Base-by-base conservation (phyloP, 2,888 invertebrate genomes). In the Stomorhina lunata region DNA sequence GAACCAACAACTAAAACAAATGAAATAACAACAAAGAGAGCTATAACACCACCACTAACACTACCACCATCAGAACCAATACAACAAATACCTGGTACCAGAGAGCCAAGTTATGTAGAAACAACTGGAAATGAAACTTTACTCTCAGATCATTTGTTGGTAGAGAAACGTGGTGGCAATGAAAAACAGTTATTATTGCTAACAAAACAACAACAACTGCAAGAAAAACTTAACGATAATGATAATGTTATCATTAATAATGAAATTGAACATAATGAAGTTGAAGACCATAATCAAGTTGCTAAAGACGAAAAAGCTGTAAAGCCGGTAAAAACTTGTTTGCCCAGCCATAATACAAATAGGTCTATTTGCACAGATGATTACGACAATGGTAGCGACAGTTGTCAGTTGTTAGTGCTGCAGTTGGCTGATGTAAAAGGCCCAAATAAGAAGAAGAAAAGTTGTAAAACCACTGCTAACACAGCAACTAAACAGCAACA, bases 1-100 rank as follows among this genome's bases (percentile, higher is more conserved):
- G 82, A 78, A 78, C 78, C 81, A 80, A 48, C 84, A 88, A 73
- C 84, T 83, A 82, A 85, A 85, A 69, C 84, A 85, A 37, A 83
- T 59, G 59, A 66, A 53, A 59, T 29, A 59, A 20, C 22, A 43
- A 65, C 61, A 68, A 66, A 59, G 68, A n/a, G 34, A 48, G 34
- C 45, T 5, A 34, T 25, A 57, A 22, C 15, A 55, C 65, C 40
- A 57, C 45, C 55, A 17, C 43, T 59, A 69, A 10, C 22, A 59
- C 10, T 10, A 43, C 6, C 43, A 53, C 9, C 29, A 71, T 12
- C 40, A 40, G 20, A 43, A 43, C 61, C 71, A 50, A 72, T 63
- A 59, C 53, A 63, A 32, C 59, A 27, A 40, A 63, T 15, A n/a
- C 40, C n/a, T n/a, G n/a, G n/a, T n/a, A n/a, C n/a, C 71, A 68